These are phyloP conservation scores for Dromas ardeola DNA, from an alignment of 2,113 vertebrate genomes.

Conservation along the genomic window DNA sequence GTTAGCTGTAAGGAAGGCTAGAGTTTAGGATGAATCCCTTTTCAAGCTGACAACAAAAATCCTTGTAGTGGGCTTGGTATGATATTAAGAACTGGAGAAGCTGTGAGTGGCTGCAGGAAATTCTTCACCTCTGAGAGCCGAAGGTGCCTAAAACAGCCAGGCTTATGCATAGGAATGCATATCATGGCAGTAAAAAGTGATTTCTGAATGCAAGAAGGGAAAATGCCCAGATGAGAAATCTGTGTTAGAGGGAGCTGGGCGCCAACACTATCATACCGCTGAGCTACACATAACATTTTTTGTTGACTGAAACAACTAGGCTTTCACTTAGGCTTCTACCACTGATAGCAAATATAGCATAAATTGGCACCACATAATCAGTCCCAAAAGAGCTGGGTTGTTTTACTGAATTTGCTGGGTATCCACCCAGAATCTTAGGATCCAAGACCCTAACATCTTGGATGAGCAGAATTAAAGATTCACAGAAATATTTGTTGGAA, in stretches of 20 bases:
- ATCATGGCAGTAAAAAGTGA: not conserved
- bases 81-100: not conserved
- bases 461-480: not conserved
- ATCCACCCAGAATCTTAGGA: not conserved
- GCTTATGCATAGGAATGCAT: not conserved
- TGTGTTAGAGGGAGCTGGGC: not conserved
- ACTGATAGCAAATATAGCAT: not conserved
- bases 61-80: not conserved
- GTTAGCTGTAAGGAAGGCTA: not conserved
- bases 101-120: not conserved
- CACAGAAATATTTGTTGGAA: not conserved
- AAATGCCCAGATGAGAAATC: not conserved
- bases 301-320: not conserved
- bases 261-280: not conserved
- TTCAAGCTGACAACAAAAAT: not conserved
- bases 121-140: not conserved
- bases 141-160: not conserved
- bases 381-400: fast-evolving
- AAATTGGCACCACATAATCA: not conserved
- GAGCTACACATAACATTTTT: not conserved
- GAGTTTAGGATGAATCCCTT: not conserved
- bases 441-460: not conserved
- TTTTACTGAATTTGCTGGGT: not conserved
- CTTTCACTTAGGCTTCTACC: not conserved
- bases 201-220: not conserved